A percentile compares a stretch with the other conserved stretches of the same genome.
These are phyloP conservation scores for Stenchaetothrips biformis DNA, from an alignment of 2,888 invertebrate genomes.

Conservation along the genomic window DNA sequence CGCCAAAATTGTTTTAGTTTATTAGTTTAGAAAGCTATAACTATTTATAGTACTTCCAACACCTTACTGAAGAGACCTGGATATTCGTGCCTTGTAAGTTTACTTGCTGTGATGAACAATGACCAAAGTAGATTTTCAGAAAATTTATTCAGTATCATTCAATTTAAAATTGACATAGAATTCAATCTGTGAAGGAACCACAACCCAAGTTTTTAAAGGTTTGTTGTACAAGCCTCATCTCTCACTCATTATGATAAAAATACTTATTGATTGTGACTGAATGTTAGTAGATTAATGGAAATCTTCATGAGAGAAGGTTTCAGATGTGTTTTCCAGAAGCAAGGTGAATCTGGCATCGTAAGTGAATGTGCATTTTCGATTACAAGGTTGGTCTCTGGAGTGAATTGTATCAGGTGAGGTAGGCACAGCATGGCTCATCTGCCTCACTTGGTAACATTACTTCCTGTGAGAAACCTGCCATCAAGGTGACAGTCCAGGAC, in stretches of 20 bases:
- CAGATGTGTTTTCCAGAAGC: neutral
- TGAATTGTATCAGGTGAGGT: too few relatives aligned
- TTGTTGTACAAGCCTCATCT: too few relatives aligned
- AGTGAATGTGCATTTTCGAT: too few relatives aligned
- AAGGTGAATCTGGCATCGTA: too few relatives aligned
- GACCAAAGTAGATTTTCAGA: constrained; percentile 2
- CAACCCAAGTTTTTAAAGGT: neutral
- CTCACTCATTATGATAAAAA: too few relatives aligned
- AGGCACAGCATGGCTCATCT: too few relatives aligned
- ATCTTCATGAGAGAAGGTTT: neutral
- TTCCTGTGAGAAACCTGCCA: too few relatives aligned
- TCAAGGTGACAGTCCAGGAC: too few relatives aligned
- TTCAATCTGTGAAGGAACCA: neutral
- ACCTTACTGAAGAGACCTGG: neutral
- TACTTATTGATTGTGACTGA: neutral
- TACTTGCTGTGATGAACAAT: constrained; percentile 1
- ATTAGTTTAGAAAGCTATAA: neutral
- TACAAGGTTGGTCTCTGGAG: too few relatives aligned
- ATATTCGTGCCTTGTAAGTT: neutral
- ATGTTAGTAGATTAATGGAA: neutral
- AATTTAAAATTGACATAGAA: neutral
- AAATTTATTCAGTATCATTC: neutral
- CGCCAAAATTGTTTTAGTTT: neutral
- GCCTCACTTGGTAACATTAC: too few relatives aligned
- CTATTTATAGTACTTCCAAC: neutral